phyloP scores from a whole-genome alignment of 2,888 invertebrate species.

The Molorchus minor region DNA sequence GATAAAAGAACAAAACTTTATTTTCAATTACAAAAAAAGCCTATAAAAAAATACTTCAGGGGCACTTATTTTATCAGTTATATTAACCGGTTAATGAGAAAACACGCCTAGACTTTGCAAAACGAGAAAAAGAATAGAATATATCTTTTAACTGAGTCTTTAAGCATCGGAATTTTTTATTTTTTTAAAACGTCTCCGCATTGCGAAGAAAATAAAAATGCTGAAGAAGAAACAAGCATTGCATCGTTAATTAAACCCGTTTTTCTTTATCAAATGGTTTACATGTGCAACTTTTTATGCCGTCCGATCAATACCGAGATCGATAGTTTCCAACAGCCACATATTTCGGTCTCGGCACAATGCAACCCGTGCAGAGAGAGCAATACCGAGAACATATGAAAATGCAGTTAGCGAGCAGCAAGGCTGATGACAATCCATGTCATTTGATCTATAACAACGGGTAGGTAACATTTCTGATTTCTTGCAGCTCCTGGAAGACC shows the following conservation, averaged over 20 bases:
- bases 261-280: slow-evolving; percentile 41
- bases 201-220: slow-evolving; percentile 33
- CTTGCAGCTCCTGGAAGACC: slow-evolving; percentile 51
- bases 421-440: slow-evolving; percentile 45
- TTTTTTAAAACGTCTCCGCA: slow-evolving; percentile 1
- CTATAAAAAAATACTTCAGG: no score
- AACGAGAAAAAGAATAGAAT: no score
- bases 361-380: slow-evolving; percentile 11
- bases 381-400: slow-evolving; percentile 39
- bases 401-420: slow-evolving; percentile 35
- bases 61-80: no score
- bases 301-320: slow-evolving; percentile 31
- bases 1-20: no score
- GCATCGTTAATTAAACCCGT: slow-evolving; percentile 42
- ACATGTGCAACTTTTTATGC: slow-evolving; percentile 38
- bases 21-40: no score
- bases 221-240: slow-evolving; percentile 37
- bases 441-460: slow-evolving; percentile 51
- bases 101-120: no score
- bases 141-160: no score
- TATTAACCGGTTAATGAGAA: no score
- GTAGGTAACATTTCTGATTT: slow-evolving; percentile 49
- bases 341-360: slow-evolving; percentile 31
- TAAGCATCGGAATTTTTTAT: slow-evolving; percentile 2
- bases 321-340: slow-evolving; percentile 27